Evolutionary conservation across 1,140 invertebrate genomes (phyloP).

Genomic region (Meloidogyne floridensis): DNA sequence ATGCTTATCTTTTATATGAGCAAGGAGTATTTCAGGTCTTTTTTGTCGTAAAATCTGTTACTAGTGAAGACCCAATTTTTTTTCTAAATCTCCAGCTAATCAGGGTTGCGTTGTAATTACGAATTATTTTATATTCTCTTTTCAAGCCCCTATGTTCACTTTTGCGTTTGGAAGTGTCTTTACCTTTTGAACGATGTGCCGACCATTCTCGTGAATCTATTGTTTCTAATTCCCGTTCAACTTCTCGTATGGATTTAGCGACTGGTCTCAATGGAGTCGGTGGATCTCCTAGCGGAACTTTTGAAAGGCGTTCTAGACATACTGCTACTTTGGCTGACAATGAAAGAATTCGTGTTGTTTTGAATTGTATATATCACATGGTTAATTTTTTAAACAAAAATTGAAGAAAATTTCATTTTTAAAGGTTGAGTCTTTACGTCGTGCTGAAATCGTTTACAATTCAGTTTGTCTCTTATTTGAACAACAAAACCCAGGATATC

Average conservation of each 20-base stretch:
- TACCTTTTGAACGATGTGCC: conserved; percentile 46
- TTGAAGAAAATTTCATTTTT: neutral
- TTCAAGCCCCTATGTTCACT: conserved; percentile 49
- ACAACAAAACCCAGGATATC: conserved; percentile 17
- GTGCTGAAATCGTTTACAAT: conserved; percentile 37
- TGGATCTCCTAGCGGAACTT: conserved; percentile 20
- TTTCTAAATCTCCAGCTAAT: too few species aligned
- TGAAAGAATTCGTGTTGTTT: conserved; percentile 54
- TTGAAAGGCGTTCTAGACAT: conserved; percentile 31
- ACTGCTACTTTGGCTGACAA: conserved; percentile 61
- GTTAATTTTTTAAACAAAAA: conserved; percentile 18
- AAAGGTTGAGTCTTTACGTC: conserved; percentile 52
- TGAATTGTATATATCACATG: conserved; percentile 61
- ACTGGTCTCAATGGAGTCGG: conserved; percentile 2
- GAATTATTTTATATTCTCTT: neutral
- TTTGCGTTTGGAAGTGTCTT: conserved; percentile 46
- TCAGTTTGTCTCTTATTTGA: conserved; percentile 23
- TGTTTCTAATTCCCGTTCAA: conserved; percentile 49
- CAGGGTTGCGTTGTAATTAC: too few species aligned
- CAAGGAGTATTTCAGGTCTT: conserved; percentile 52
- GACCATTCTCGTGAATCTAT: conserved; percentile 33
- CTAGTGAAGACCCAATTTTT: too few species aligned
- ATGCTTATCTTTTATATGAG: conserved; percentile 57
- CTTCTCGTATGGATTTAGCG: conserved; percentile 55
- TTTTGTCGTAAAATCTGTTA: neutral